Evolutionary conservation across 37 sponge, comb jelly and placozoan species (phyloP), one percentile per base, ranked within the genome.

Genomic region (Axinella damicornis): DNA sequence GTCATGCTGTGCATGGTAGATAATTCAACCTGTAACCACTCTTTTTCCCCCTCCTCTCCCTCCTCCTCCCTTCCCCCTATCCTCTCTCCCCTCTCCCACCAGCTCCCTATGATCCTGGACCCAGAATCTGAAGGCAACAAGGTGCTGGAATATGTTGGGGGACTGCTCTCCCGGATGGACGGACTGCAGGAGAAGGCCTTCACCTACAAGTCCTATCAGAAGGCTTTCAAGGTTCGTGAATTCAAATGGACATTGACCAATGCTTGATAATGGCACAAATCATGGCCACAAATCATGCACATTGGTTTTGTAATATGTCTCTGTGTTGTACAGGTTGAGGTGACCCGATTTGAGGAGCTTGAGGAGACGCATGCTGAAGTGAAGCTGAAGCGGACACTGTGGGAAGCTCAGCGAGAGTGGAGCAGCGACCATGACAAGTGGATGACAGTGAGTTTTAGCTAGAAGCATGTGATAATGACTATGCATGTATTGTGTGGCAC

Each of bases 341-440:
- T 98, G 82, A 96, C 99, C n/a, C 46, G 83, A 64, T 98, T 94
- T 94, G 96, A 94, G 59, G 96, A 93, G 28, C 73, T 98, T 32
- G 99, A 98, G 54, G 99, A 96, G 54, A 87, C 91, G 1, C 94
- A 94, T 76, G 94, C 96, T 53, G 99, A 98, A 67, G 92, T 98
- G 60, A 92, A 92, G 74, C 78, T 98, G 87, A 98, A 94, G 76
- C 95, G 94, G 71, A 89, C 85, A 6, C 83, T 98, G 18, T 98
- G 99, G 99, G 88, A 94, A 12, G 53, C 93, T 16, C 93, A 94
- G 71, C 63, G 71, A 30, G 97, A 96, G 2, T 98, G 97, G 97
- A 95, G 90, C 27, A 27, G 32, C 1, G 73, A 89, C 55, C 86
- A 87, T 67, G 82, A 93, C 32, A 83, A 75, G 32, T 98, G 99